Evolutionary conservation across 2,797 vertebrate genomes (phyloP).

Genomic region (Myotis findleyi): DNA sequence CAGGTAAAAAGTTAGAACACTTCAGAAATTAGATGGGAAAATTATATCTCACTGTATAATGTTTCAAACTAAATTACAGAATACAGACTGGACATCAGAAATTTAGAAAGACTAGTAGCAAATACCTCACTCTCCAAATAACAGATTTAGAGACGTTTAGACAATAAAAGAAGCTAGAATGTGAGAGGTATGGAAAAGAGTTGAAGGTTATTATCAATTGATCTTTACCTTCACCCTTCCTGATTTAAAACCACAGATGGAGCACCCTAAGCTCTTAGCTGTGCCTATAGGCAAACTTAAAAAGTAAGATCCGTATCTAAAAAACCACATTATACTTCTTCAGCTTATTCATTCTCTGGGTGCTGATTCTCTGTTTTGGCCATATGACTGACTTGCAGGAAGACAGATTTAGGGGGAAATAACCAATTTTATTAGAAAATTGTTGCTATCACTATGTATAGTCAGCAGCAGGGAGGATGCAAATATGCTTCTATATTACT

Average conservation of each 20-base stretch:
- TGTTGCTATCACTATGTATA: not conserved
- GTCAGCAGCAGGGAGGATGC: not conserved
- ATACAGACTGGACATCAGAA: slow-evolving; percentile 14
- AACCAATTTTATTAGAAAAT: not conserved
- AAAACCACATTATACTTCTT: slow-evolving; percentile 24
- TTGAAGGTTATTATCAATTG: not conserved
- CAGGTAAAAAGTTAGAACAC: slow-evolving; percentile 73
- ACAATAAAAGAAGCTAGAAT: slow-evolving; percentile 21
- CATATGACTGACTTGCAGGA: not conserved
- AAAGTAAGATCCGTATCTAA: not conserved
- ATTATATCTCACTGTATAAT: slow-evolving; percentile 41
- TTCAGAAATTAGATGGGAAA: slow-evolving; percentile 63
- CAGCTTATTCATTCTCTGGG: not conserved
- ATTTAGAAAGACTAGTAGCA: slow-evolving; percentile 52
- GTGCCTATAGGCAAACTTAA: not conserved
- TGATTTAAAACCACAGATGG: not conserved
- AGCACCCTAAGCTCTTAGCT: not conserved
- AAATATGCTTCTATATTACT: not conserved
- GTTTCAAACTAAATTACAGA: slow-evolving; percentile 68
- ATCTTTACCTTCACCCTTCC: not conserved
- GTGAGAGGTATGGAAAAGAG: not conserved
- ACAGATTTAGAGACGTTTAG: not conserved
- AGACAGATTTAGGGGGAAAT: not conserved
- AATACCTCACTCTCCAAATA: slow-evolving; percentile 20
- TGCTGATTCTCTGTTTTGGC: slow-evolving; percentile 10